These are phyloP conservation scores for Emesis furor DNA, from an alignment of 2,888 invertebrate genomes.

Conservation along the genomic window DNA sequence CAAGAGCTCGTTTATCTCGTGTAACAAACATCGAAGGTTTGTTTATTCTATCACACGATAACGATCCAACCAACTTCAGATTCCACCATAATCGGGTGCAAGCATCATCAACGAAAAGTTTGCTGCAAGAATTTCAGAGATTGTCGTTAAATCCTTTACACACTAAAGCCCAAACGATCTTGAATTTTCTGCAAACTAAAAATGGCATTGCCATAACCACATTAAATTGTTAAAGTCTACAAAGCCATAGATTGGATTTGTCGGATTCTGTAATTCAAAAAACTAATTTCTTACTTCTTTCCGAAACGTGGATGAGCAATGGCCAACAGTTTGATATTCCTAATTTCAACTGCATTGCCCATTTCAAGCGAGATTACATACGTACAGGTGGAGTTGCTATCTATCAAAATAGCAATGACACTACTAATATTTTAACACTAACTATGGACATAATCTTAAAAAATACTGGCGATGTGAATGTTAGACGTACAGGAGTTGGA, in stretches of 20 bases:
- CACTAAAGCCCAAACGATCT: slow-evolving; percentile 63
- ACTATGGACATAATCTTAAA: no score
- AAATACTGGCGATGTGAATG: no score
- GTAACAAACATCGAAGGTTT: slow-evolving; percentile 40
- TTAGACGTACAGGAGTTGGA: no score
- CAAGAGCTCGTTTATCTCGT: slow-evolving; percentile 42
- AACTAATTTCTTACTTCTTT: slow-evolving; percentile 67
- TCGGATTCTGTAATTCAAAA: slow-evolving; percentile 45
- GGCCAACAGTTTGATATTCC: slow-evolving; percentile 70
- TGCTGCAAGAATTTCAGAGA: slow-evolving; percentile 66
- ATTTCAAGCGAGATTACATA: slow-evolving; percentile 74
- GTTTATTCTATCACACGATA: slow-evolving; percentile 36
- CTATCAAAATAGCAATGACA: slow-evolving; percentile 67
- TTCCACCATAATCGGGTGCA: slow-evolving; percentile 40
- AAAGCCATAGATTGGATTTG: background rate
- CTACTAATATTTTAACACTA: slow-evolving; percentile 64
- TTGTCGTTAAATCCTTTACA: slow-evolving; percentile 67
- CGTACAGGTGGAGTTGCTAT: slow-evolving; percentile 75
- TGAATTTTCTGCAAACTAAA: slow-evolving; percentile 64
- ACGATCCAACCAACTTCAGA: slow-evolving; percentile 40
- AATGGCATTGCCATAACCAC: slow-evolving; percentile 61
- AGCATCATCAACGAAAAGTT: slow-evolving; percentile 47
- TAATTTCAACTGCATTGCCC: slow-evolving; percentile 75
- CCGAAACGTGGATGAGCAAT: slow-evolving; percentile 68
- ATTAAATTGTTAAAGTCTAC: slow-evolving; percentile 59